Base-by-base conservation (phyloP, 2,888 invertebrate genomes). In the Callyntrura guangdongensis region DNA sequence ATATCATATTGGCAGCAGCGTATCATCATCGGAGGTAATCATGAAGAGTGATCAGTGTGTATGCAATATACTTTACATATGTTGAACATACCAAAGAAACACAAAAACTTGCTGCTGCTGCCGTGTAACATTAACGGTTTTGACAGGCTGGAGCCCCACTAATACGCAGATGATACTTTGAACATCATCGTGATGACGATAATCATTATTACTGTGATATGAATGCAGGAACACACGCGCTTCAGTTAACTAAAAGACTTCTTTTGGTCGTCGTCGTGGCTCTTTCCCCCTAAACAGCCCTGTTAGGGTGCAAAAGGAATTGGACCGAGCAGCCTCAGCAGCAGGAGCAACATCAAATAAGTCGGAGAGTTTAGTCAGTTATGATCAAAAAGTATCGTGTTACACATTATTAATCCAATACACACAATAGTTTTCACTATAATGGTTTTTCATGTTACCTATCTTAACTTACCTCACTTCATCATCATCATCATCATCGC, bases 391-490 rank as follows among this genome's bases (percentile, higher is more conserved):
- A 83, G 86, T 86, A 86, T 90, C 86, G 61, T 36, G 83, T 90
- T 90, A 86, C 90, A 86, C 77, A 87, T 90, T 86, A 87, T 86
- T 90, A 90, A 86, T 89, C 79, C 84, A 72, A 77, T 79, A 36
- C 59, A 72, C 82, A 86, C 77, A 69, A 82, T 88, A 81, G 69
- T 82, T 88, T 87, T 87, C 45, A 86, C 17, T 27, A 87, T 64
- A 77, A 77, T 85, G 77, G 81, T 84, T 85, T 84, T 89, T 79
- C 84, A 77, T 74, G 61, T 45, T 79, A 79, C 47, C 86, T 86
- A 49, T 79, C 84, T 67, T 83, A 79, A 79, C 79, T 61, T 45
- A 81, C 81, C 61, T 61, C 81, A 36, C 81, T 81, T 77, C 49
- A 77, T 77, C 86, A 53, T 56, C 59, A 82, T 72, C 17, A 17